Evolutionary conservation across 2,797 vertebrate genomes (phyloP), one percentile per base, ranked within the genome.

Genomic region (Malurus leucopterus): DNA sequence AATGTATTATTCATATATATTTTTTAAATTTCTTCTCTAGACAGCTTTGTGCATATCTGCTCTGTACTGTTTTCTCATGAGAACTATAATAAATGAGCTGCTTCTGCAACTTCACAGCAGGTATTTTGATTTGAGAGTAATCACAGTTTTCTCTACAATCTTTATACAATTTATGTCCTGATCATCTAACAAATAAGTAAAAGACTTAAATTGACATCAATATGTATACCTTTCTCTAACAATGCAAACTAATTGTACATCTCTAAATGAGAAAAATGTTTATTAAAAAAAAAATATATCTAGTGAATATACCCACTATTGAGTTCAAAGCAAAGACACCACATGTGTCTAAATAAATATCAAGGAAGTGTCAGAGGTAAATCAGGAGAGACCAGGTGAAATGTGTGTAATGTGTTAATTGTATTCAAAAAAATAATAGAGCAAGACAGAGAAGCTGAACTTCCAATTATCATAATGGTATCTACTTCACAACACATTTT

Each of bases 391-490:
- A 94, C 82, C 94, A 96, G 96, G 95, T 96, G 93, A 96, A 92
- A 85, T 86, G 69, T 91, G 78, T 88, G 77, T 92, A 85, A 96
- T 95, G 94, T 96, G 91, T 95, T 96, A 97, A 97, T 87, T 96
- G 94, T 95, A 95, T 95, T 93, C 70, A 84, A 92, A 94, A 96
- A 91, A 71, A 84, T 91, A 95, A 95, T 80, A 93, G 80, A 89
- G 90, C 91, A 96, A 97, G 95, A 95, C 71, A 95, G 93, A 95
- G 88, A 96, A 53, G 88, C 81, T 46, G 86, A 96, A 95, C 91
- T 95, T 95, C 95, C 96, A 97, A 97, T 97, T 96, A 97, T 93
- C 95, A 88, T 96, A 95, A 96, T 69, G 95, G 93, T 95, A 92
- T 86, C 92, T 94, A 95, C 92, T 95, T 96, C 89, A 92, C 92